Evolutionary conservation across 2,888 invertebrate genomes (phyloP).

Genomic region (Spodoptera exigua): DNA sequence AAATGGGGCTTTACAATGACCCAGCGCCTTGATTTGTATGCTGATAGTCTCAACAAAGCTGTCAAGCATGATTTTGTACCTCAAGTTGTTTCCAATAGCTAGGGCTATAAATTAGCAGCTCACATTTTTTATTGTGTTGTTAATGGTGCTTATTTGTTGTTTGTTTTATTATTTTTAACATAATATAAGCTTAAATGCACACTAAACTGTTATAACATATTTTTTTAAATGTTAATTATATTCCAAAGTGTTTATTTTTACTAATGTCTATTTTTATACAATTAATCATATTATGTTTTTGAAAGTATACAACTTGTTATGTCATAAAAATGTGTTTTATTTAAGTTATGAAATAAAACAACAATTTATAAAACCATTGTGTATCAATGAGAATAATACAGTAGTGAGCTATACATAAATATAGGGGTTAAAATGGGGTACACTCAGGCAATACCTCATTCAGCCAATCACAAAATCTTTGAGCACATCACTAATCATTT

Average conservation of each 20-base stretch:
- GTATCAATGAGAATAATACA: constrained; percentile 88
- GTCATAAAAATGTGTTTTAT: constrained; percentile 51
- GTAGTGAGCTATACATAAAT: constrained; percentile 86
- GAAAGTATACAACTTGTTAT: constrained; percentile 39
- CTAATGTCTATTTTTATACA: constrained; percentile 18
- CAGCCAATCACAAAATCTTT: constrained; percentile 51
- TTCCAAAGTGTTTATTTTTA: not conserved
- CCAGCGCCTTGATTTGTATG: constrained; percentile 97
- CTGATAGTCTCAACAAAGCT: constrained; percentile 90
- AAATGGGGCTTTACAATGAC: constrained; percentile 99
- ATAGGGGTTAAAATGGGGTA: constrained; percentile 79
- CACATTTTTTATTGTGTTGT: constrained; percentile 8
- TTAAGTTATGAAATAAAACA: constrained; percentile 75
- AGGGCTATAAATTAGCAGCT: not conserved
- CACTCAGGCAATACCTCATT: constrained; percentile 70
- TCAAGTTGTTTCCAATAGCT: constrained; percentile 68
- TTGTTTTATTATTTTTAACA: not conserved
- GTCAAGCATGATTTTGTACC: constrained; percentile 73
- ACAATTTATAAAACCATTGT: constrained; percentile 82
- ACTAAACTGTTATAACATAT: constrained; percentile 2
- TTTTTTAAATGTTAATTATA: constrained; percentile 2
- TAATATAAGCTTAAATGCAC: not conserved
- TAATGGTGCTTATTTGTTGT: constrained; percentile 11
- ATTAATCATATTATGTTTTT: constrained; percentile 4
- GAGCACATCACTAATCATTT: constrained; percentile 61